Evolutionary conservation across 2,888 invertebrate genomes (phyloP), one percentile per base, ranked within the genome.

Genomic region (Amiota communis): DNA sequence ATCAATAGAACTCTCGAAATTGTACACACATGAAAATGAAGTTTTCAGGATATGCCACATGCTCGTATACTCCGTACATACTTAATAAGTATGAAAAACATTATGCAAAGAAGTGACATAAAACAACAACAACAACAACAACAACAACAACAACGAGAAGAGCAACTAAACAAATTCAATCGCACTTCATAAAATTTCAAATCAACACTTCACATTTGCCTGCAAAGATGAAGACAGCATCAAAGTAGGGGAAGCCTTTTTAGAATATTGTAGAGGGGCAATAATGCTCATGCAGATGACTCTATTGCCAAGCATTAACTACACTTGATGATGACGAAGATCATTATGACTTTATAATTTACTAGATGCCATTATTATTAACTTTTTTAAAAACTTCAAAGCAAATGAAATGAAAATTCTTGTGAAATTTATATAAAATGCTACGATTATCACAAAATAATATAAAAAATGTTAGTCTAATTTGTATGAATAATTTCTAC

Each of bases 101-200:
- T 9, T 6, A 49, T n/a, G 73, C 56, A 67, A 67, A 63, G 72
- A 68, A 75, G 74, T 72, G 76, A 72, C 74, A 72, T 51, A 47
- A 67, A 71, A 65, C 70, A 74, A 72, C 76, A 74, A 63, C 47
- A 53, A 68, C 36, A 61, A 71, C 53, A 4, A 15, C 10, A 17
- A 11, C 51, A 67, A 59, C 70, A 74, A 72, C 76, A 74, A 63
- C 47, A 53, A 68, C 36, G 59, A 71, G 59, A 4, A 15, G 15
- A 17, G 20, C 51, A 67, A 59, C 70, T 48, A 36, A 49, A 64
- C 57, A 71, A 78, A 77, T 78, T 85, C 80, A 79, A 74, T 86
- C 77, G 73, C 87, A 87, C 85, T 81, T 81, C 84, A 85, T 87
- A 85, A 87, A 87, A 79, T 72, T 79, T 56, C 15, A 59, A 59